Conservation (phyloP, 2,888 invertebrate genomes). For the Pseudococcus jackbeardsleyi region DNA sequence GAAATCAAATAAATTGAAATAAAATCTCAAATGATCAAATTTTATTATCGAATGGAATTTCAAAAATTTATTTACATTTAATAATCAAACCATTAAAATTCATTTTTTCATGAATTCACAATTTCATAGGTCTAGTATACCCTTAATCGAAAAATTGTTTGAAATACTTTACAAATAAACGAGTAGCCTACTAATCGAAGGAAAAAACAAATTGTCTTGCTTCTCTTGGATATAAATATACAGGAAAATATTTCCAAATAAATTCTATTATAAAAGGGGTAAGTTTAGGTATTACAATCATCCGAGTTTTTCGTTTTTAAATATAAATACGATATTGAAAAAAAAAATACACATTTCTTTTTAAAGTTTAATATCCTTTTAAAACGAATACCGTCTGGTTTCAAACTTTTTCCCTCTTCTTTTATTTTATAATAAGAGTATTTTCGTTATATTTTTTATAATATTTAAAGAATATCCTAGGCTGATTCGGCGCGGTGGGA, state of each 20-base stretch:
- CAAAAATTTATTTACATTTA: neutral
- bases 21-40: too few species aligned
- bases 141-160: too few species aligned
- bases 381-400: neutral
- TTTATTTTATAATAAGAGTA: conserved; percentile 12
- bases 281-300: neutral
- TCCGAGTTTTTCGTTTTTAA: neutral
- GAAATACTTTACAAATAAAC: too few species aligned
- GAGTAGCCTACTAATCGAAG: too few species aligned
- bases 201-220: too few species aligned
- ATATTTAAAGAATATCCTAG: neutral
- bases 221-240: too few species aligned
- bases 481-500: neutral
- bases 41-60: neutral
- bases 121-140: too few species aligned
- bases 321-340: conserved; percentile 16
- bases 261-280: neutral
- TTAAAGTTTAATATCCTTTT: conserved; percentile 12
- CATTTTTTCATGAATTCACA: neutral
- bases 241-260: neutral
- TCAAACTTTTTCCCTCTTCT: conserved; percentile 11
- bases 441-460: conserved; percentile 12
- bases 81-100: neutral
- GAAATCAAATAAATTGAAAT: too few species aligned
- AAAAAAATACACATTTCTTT: neutral